These are phyloP conservation scores for Cartodere bifasciata DNA, from an alignment of 2,888 invertebrate genomes.

Conservation along the genomic window DNA sequence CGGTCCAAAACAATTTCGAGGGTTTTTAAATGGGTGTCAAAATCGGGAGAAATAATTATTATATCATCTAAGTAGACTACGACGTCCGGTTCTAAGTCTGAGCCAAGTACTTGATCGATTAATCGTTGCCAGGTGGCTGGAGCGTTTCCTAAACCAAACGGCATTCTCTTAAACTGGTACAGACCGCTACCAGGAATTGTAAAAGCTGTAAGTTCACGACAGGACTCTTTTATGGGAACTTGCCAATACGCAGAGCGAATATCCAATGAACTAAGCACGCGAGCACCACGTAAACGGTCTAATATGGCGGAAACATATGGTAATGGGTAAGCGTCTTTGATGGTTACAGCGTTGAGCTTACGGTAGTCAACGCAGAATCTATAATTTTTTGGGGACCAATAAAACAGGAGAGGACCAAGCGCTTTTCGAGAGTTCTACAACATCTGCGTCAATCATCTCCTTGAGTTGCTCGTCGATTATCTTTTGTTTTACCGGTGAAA, in stretches of 20 bases:
- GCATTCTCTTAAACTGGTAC: conserved; percentile 22
- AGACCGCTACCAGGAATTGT: conserved; percentile 20
- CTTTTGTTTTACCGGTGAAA: too few relatives aligned
- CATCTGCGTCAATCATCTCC: too few relatives aligned
- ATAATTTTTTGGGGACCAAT: too few relatives aligned
- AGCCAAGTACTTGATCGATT: conserved; percentile 19
- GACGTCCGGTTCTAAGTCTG: conserved; percentile 16
- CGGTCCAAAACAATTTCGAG: conserved; percentile 12
- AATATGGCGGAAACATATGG: conserved; percentile 21
- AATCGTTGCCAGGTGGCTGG: conserved; percentile 23
- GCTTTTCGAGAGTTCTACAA: too few relatives aligned
- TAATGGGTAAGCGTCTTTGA: conserved; percentile 23
- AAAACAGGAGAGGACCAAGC: too few relatives aligned
- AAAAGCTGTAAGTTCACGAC: conserved; percentile 21
- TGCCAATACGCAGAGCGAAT: conserved; percentile 21
- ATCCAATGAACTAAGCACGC: conserved; percentile 24
- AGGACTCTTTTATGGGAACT: conserved; percentile 17
- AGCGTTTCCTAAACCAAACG: conserved; percentile 21
- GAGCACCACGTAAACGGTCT: conserved; percentile 20
- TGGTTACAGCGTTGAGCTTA: conserved; percentile 22
- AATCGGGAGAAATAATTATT: conserved; percentile 15
- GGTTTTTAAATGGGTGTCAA: conserved; percentile 15
- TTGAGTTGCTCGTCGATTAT: too few relatives aligned
- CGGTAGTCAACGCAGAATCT: conserved; percentile 24
- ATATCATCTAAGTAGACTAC: conserved; percentile 17